These are phyloP conservation scores for Clarias macrocephalus DNA, from an alignment of 2,113 vertebrate genomes.

Conservation along the genomic window DNA sequence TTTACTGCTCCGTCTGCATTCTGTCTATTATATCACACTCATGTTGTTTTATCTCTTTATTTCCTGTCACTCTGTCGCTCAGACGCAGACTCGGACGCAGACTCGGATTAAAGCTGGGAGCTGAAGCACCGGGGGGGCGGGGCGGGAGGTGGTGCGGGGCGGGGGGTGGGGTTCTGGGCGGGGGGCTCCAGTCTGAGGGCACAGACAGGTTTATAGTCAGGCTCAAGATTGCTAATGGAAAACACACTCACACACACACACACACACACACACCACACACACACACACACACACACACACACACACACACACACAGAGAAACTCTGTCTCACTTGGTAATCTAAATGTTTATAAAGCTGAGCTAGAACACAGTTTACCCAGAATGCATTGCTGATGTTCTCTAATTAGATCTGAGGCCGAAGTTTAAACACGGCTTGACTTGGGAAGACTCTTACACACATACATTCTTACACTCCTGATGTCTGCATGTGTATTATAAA, in stretches of 20 bases:
- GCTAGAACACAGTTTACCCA: neutral
- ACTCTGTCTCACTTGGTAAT: neutral
- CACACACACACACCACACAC: neutral
- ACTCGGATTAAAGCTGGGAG: conserved; percentile 80
- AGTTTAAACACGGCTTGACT: neutral
- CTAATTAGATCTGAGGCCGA: neutral
- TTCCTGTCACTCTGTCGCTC: conserved; percentile 54
- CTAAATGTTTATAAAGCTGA: neutral
- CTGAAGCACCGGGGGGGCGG: neutral
- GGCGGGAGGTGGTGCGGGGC: too few species aligned
- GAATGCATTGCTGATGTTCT: neutral
- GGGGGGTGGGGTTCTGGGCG: too few species aligned
- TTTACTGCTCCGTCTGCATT: neutral
- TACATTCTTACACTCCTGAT: too few species aligned
- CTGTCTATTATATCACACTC: neutral
- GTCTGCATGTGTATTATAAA: neutral
- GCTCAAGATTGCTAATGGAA: neutral
- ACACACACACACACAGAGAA: neutral
- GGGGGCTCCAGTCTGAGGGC: conserved; percentile 11
- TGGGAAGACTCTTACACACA: too few species aligned
- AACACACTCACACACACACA: neutral
- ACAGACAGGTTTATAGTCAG: neutral
- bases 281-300: conserved; percentile 14
- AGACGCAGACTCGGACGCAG: conserved; percentile 83
- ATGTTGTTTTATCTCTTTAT: neutral